Percentiles rank a stretch among this genome's conserved stretches.
Evolutionary conservation across 2,797 vertebrate species (phyloP).

Genomic region (Chelon auratus): DNA sequence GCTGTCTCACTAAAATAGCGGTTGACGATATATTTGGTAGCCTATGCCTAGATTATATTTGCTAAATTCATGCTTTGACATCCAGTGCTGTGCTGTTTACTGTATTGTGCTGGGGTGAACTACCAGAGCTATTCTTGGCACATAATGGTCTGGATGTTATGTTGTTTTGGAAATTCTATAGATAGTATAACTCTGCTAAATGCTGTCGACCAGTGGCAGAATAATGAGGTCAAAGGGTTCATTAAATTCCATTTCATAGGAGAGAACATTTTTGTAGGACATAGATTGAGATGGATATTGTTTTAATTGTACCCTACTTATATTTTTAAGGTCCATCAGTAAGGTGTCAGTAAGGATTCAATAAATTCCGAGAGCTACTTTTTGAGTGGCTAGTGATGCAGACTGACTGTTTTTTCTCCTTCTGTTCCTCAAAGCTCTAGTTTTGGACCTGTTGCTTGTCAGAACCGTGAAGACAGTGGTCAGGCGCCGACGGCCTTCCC

Average conservation of each 20-base stretch:
- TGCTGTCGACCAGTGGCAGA: neutral
- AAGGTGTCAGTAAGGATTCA: too few species aligned
- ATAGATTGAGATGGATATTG: neutral
- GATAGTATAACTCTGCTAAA: neutral
- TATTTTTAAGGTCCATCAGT: too few species aligned
- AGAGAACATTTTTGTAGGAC: neutral
- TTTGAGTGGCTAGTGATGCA: neutral
- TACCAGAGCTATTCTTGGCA: slow-evolving; percentile 50
- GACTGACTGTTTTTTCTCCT: neutral
- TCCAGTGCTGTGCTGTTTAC: slow-evolving; percentile 15
- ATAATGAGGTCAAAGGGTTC: neutral
- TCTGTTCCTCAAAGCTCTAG: slow-evolving; percentile 79
- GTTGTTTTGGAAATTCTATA: slow-evolving; percentile 26
- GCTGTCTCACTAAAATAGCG: slow-evolving; percentile 16
- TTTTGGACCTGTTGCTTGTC: slow-evolving; percentile 90
- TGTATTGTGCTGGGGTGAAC: slow-evolving; percentile 23
- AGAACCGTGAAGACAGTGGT: slow-evolving; percentile 88
- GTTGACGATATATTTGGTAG: slow-evolving; percentile 25
- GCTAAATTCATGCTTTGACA: slow-evolving; percentile 37
- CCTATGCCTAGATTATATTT: neutral
- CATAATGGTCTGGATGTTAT: slow-evolving; percentile 8
- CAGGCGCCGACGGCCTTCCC: slow-evolving; percentile 85
- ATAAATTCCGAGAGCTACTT: neutral
- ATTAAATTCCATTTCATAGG: neutral
- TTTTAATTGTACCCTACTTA: neutral